These are phyloP conservation scores for Latrodectus hesperus DNA, from an alignment of 2,888 invertebrate species.

Conservation along the genomic window DNA sequence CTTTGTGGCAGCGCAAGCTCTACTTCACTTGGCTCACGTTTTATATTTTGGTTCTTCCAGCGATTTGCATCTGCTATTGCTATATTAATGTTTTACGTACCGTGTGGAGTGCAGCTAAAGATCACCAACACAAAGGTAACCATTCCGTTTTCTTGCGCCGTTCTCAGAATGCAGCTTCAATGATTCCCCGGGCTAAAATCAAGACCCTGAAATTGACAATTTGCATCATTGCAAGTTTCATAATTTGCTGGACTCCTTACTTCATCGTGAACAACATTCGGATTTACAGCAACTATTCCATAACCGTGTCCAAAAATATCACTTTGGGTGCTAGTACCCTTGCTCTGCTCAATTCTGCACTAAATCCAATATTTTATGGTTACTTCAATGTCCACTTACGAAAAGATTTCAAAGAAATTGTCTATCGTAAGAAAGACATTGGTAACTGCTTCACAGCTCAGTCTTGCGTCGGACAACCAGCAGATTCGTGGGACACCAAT, in stretches of 20 bases:
- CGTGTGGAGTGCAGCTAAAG: constrained; percentile 73
- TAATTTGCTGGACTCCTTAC: constrained; percentile 76
- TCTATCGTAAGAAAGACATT: constrained; percentile 56
- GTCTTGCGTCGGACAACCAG: constrained; percentile 19
- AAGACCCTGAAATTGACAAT: constrained; percentile 77
- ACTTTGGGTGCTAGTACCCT: constrained; percentile 74
- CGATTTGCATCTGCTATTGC: constrained; percentile 75
- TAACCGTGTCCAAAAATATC: constrained; percentile 73
- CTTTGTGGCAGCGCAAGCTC: constrained; percentile 76
- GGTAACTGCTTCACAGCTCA: constrained; percentile 38
- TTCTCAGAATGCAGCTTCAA: constrained; percentile 70
- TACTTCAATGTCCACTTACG: constrained; percentile 74
- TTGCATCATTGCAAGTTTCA: constrained; percentile 75
- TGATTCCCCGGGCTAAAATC: constrained; percentile 76
- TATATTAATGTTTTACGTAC: constrained; percentile 76
- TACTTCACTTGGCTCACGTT: constrained; percentile 76
- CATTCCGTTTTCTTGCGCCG: constrained; percentile 51
- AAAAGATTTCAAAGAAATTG: constrained; percentile 71
- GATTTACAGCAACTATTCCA: constrained; percentile 75
- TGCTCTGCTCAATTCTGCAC: constrained; percentile 73
- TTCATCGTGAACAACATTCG: constrained; percentile 76
- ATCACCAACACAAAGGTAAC: constrained; percentile 32
- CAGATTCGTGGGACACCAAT: constrained; percentile 47
- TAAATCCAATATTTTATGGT: constrained; percentile 76
- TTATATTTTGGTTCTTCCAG: constrained; percentile 76